A percentile compares a stretch with the other conserved stretches of the same genome.
Conservation (phyloP, 1,140 invertebrate species). For the Drosophila seguyi region DNA sequence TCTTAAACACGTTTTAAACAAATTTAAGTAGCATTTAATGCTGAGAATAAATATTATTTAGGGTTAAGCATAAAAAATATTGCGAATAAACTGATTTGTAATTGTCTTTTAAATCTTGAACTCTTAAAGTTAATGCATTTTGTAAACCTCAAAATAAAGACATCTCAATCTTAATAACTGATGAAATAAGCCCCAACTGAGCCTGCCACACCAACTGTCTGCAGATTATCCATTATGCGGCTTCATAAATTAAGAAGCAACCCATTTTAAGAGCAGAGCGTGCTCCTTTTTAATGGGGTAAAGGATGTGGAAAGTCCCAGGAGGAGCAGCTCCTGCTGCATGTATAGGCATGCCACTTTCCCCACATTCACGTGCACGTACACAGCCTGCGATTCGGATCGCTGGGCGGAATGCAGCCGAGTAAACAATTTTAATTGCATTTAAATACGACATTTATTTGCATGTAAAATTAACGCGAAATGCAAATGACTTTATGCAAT, state of each 20-base stretch:
- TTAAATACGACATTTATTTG: conserved; percentile 85
- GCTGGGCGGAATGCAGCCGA: conserved; percentile 58
- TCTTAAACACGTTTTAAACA: neutral
- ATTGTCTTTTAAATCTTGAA: neutral
- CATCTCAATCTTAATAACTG: neutral
- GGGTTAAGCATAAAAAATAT: neutral
- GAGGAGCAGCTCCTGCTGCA: conserved; percentile 7
- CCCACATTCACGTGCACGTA: conserved; percentile 9
- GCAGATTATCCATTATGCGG: conserved; percentile 55
- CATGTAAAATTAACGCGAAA: conserved; percentile 83
- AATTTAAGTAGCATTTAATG: too few species aligned
- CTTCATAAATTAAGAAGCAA: conserved; percentile 69
- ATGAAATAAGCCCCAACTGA: neutral
- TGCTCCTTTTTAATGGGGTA: conserved; percentile 19
- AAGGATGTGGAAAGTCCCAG: conserved; percentile 15
- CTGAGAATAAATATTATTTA: neutral
- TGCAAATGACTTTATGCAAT: conserved; percentile 75
- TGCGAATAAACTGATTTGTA: too few species aligned
- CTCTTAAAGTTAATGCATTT: neutral
- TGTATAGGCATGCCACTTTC: conserved; percentile 55
- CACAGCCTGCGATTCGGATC: conserved; percentile 23
- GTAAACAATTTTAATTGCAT: conserved; percentile 85
- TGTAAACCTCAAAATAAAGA: neutral
- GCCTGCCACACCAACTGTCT: neutral
- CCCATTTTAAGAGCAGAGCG: conserved; percentile 53